Evolutionary conservation across 37 sponge, comb jelly and placozoan genomes (phyloP).

Genomic region (Chondrilla cf. caribensis): DNA sequence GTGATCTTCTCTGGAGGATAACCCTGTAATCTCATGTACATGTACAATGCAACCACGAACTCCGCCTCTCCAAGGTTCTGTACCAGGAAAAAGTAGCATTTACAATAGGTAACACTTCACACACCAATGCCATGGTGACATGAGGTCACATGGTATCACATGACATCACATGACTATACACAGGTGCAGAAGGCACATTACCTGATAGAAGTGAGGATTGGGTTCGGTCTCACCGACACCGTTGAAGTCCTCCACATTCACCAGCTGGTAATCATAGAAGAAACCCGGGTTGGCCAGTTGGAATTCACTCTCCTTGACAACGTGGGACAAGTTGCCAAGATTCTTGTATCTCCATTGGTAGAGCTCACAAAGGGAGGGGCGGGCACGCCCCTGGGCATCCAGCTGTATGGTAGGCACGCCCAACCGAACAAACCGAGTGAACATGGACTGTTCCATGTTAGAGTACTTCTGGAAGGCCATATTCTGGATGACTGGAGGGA

Average conservation of each 20-base stretch:
- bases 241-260: slow-evolving; percentile 96
- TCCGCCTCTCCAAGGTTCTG: slow-evolving; percentile 98
- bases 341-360: slow-evolving; percentile 85
- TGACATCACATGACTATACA: neutral
- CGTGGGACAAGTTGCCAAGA: slow-evolving; percentile 93
- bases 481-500: slow-evolving; percentile 99
- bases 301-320: slow-evolving; percentile 71
- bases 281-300: slow-evolving; percentile 84
- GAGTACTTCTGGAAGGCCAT: slow-evolving; percentile 99
- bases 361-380: slow-evolving; percentile 83
- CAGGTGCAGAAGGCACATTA: neutral
- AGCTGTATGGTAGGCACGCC: slow-evolving; percentile 96
- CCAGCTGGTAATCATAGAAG: slow-evolving; percentile 87
- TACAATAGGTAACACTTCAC: neutral
- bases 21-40: slow-evolving; percentile 99
- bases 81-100: neutral
- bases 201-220: slow-evolving; percentile 93
- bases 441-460: slow-evolving; percentile 99
- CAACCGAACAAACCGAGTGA: slow-evolving; percentile 92
- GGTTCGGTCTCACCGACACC: slow-evolving; percentile 93
- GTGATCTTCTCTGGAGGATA: slow-evolving; percentile 94
- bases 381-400: slow-evolving; percentile 96
- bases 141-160: too few species aligned
- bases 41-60: slow-evolving; percentile 92
- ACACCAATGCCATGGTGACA: neutral